Evolutionary conservation across 2,797 vertebrate species (phyloP).

Genomic region (Platyrinchus mystaceus): DNA sequence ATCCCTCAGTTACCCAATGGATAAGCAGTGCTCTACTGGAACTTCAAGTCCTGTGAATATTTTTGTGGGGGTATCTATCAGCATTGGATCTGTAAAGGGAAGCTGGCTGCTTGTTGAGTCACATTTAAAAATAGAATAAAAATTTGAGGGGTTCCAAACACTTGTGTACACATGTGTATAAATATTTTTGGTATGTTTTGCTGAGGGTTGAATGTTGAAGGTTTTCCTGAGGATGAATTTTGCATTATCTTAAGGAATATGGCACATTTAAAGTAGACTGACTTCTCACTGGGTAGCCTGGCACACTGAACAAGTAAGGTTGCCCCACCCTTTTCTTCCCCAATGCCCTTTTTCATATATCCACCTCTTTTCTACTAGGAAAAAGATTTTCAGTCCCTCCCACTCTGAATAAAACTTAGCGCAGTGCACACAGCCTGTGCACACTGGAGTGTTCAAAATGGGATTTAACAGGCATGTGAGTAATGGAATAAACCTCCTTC

Average conservation of each 20-base stretch:
- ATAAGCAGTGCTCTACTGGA: background rate
- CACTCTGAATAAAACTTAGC: fast-evolving
- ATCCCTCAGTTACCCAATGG: background rate
- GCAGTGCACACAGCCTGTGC: background rate
- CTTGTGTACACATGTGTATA: fast-evolving
- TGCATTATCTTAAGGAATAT: background rate
- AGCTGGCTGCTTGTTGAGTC: background rate
- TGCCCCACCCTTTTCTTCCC: background rate
- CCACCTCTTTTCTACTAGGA: background rate
- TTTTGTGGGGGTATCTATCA: background rate
- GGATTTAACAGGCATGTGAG: background rate
- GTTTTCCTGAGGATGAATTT: background rate
- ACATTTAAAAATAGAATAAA: background rate
- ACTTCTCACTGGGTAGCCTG: background rate
- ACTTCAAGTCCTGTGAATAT: background rate
- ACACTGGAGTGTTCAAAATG: background rate
- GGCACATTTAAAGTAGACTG: background rate
- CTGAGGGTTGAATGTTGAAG: background rate
- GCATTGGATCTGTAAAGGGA: background rate
- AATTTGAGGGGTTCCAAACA: background rate
- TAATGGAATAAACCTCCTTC: background rate
- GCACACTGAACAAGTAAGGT: background rate
- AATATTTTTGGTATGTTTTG: background rate
- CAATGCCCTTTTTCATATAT: background rate
- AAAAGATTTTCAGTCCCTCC: background rate